A percentile compares a stretch with the other conserved stretches of the same genome.
These are phyloP conservation scores for Mesembrinibis cayennensis DNA, from an alignment of 2,113 vertebrate species.

Conservation along the genomic window DNA sequence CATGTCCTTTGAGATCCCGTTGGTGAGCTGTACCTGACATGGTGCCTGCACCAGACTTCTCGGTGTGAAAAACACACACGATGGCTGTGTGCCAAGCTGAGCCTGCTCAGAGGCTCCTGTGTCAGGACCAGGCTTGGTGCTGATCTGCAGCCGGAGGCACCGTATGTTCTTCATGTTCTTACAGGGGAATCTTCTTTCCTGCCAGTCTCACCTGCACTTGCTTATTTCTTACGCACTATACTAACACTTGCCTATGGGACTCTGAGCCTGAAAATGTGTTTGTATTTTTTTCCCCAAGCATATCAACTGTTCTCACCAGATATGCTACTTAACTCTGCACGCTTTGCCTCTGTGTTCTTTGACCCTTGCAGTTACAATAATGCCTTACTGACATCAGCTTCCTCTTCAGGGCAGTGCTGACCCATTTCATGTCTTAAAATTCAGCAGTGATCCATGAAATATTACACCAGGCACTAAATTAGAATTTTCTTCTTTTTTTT, in stretches of 20 bases:
- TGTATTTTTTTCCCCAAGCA: background rate
- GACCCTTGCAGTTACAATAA: background rate
- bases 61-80: rapidly evolving
- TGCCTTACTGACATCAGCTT: rapidly evolving
- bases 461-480: background rate
- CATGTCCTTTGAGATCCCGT: background rate
- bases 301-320: background rate
- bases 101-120: background rate
- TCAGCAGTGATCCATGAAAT: background rate
- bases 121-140: background rate
- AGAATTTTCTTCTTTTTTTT: background rate
- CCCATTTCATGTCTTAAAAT: slow-evolving; percentile 17
- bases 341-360: background rate
- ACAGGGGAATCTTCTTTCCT: background rate
- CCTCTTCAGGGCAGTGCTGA: background rate
- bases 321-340: background rate
- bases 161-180: background rate
- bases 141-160: background rate
- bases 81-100: background rate
- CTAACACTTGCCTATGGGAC: background rate
- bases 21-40: background rate
- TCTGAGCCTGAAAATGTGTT: background rate
- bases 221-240: background rate
- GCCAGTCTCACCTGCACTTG: background rate
- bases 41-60: background rate